phyloP scores from a whole-genome alignment of 2,888 invertebrate species.

The Ophion slaviceki region DNA sequence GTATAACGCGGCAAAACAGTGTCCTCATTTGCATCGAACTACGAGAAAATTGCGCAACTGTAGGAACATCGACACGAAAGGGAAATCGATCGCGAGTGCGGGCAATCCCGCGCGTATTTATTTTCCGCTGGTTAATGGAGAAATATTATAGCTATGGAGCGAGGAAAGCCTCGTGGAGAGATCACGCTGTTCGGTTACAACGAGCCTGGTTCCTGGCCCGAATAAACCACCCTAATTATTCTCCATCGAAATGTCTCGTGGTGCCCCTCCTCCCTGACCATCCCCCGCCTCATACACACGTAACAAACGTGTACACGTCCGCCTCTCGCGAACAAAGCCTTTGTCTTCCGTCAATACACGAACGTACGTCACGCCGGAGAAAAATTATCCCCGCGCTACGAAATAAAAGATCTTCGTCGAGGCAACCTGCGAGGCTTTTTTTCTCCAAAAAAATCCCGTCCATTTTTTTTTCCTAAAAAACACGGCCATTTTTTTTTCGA shows the following conservation, averaged over 20 bases:
- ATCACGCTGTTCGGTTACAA: constrained; percentile 29
- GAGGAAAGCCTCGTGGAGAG: constrained; percentile 2
- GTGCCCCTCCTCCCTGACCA: constrained; percentile 6
- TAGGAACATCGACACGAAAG: constrained; percentile 25
- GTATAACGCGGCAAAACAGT: constrained; percentile 33
- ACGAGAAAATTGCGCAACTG: constrained; percentile 24
- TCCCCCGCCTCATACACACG: not conserved
- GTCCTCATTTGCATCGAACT: constrained; percentile 45
- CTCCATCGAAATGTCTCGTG: constrained; percentile 34
- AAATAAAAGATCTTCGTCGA: no score
- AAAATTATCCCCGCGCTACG: no score
- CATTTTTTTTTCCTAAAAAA: no score
- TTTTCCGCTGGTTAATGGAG: constrained; percentile 31
- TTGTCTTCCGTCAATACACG: not conserved
- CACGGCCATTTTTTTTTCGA: no score
- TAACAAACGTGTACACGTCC: no score
- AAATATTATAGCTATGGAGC: constrained; percentile 24
- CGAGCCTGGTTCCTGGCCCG: constrained; percentile 19
- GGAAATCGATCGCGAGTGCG: constrained; percentile 1
- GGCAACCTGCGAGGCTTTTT: no score
- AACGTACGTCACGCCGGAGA: not conserved
- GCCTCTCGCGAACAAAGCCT: no score
- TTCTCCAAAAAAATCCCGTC: no score
- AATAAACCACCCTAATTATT: constrained; percentile 55
- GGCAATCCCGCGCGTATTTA: constrained; percentile 44